phyloP scores from a whole-genome alignment of 64 coral and sea anemone genomes.

The Stylophora pistillata region DNA sequence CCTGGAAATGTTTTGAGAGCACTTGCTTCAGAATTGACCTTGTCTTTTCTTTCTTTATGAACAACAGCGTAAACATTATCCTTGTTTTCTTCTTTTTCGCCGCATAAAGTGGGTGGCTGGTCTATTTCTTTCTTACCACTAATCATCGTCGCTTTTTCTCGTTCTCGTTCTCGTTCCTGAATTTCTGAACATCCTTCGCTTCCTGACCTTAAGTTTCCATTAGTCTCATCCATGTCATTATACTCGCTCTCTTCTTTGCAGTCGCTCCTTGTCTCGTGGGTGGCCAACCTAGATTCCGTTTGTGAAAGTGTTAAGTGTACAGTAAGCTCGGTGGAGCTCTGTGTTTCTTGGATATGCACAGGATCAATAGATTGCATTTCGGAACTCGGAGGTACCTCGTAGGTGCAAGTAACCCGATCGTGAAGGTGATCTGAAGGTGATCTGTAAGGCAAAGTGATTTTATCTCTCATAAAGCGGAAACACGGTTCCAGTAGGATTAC shows the following conservation, averaged over 20 bases:
- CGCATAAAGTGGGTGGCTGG: not conserved
- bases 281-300: not conserved
- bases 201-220: not conserved
- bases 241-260: not conserved
- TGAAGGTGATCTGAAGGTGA: no score
- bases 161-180: no score
- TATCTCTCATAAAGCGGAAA: no score
- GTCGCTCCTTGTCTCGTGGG: not conserved
- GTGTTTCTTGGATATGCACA: not conserved
- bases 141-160: no score
- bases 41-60: no score
- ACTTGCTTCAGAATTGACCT: not conserved
- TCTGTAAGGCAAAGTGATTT: no score
- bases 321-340: not conserved
- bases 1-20: not conserved
- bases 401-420: not conserved
- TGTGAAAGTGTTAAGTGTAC: not conserved
- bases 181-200: no score
- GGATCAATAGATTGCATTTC: not conserved
- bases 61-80: no score
- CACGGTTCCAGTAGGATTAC: no score
- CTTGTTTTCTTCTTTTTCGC: no score
- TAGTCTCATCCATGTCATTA: not conserved
- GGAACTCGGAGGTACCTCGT: not conserved
- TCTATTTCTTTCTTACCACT: not conserved